Conservation (phyloP, 2,888 invertebrate genomes). For the Luperina testacea region DNA sequence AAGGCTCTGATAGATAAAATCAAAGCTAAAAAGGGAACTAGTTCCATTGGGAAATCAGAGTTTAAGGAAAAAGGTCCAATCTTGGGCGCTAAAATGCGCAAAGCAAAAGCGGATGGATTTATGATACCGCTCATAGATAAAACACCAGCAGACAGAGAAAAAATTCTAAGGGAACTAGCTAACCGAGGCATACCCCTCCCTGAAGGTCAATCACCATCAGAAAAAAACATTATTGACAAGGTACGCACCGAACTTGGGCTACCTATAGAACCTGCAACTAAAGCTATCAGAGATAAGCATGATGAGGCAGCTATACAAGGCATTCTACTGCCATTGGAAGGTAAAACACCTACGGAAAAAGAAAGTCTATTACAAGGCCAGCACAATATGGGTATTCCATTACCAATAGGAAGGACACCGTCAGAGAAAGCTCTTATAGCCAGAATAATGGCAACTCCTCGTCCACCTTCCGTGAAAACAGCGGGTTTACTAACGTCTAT, state of each 20-base stretch:
- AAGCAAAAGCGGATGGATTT: not conserved
- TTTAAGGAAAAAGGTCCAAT: not conserved
- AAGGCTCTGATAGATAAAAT: conserved; percentile 27
- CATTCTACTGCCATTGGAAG: conserved; percentile 44
- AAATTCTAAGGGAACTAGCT: not conserved
- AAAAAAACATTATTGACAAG: conserved; percentile 58
- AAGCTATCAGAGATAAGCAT: conserved; percentile 37
- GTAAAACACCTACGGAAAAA: conserved; percentile 63
- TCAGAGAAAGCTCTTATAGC: conserved; percentile 66
- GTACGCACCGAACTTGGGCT: conserved; percentile 57
- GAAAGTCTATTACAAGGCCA: conserved; percentile 46
- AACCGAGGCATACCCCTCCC: not conserved
- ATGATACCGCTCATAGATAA: not conserved
- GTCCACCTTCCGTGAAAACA: not conserved
- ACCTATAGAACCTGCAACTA: conserved; percentile 55
- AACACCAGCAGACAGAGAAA: conserved; percentile 12
- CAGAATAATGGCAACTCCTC: conserved; percentile 9
- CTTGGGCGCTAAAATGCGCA: not conserved
- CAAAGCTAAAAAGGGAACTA: not conserved
- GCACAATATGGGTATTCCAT: conserved; percentile 51
- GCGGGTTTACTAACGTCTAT: conserved; percentile 56
- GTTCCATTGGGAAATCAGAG: not conserved
- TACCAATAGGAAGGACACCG: conserved; percentile 66
- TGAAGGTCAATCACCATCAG: conserved; percentile 56
- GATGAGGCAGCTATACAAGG: conserved; percentile 60